Conservation (phyloP, 1,140 invertebrate species). For the Vanessa atalanta region DNA sequence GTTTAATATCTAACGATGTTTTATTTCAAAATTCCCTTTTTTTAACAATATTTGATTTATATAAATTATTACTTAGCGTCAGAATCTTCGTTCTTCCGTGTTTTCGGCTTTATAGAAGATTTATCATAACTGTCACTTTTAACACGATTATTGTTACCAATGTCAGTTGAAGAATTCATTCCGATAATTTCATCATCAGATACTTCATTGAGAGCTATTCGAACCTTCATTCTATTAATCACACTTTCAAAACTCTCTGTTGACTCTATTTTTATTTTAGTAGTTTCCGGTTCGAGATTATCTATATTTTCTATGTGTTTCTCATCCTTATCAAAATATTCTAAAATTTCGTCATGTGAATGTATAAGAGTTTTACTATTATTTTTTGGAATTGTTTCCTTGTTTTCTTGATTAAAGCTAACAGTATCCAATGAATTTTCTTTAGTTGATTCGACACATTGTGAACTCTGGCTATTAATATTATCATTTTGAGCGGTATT, state of each 20-base stretch:
- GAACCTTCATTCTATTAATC: slow-evolving; percentile 17
- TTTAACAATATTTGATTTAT: background rate
- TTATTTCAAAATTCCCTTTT: background rate
- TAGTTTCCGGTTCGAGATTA: slow-evolving; percentile 10
- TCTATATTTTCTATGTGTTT: slow-evolving; percentile 7
- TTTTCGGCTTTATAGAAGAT: background rate
- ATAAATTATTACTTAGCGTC: background rate
- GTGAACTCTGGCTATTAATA: slow-evolving; percentile 9
- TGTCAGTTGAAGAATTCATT: background rate
- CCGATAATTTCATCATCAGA: background rate
- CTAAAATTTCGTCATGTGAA: slow-evolving; percentile 10
- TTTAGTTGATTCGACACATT: slow-evolving; percentile 19
- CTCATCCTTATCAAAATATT: slow-evolving; percentile 1
- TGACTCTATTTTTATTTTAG: slow-evolving; percentile 10
- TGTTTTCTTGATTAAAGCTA: background rate
- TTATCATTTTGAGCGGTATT: background rate
- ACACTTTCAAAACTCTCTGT: slow-evolving; percentile 22
- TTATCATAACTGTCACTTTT: background rate
- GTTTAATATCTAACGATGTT: background rate
- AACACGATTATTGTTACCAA: background rate
- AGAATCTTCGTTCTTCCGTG: background rate
- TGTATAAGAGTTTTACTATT: background rate
- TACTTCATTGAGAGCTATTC: slow-evolving; percentile 2
- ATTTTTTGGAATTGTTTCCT: background rate
- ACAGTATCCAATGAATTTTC: slow-evolving; percentile 17